Conservation (phyloP, 2,888 invertebrate species). For the Beris chalybata region DNA sequence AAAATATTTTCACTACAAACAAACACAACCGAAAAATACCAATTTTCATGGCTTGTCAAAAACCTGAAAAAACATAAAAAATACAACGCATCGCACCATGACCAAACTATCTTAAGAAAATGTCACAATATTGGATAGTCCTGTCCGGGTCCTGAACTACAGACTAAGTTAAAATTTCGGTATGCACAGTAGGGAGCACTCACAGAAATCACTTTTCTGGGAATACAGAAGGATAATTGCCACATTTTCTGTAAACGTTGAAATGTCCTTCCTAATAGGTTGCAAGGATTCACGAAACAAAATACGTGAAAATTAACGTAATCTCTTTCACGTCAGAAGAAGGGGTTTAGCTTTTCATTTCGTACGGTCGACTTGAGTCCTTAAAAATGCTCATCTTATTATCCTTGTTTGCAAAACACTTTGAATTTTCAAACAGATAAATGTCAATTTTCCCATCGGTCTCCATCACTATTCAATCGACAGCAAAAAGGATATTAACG, state of each 20-base stretch:
- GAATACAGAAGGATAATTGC: conserved; percentile 7
- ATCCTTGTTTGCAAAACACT: conserved; percentile 18
- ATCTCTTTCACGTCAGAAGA: conserved; percentile 9
- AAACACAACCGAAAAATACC: conserved; percentile 7
- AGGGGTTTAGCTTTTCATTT: conserved; percentile 9
- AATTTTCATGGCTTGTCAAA: conserved; percentile 11
- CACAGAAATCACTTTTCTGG: neutral
- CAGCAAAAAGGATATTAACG: conserved; percentile 31
- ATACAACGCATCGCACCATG: neutral
- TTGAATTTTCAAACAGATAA: conserved; percentile 4
- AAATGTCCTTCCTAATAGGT: conserved; percentile 8
- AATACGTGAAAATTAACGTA: conserved; percentile 17
- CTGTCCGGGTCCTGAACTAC: no score
- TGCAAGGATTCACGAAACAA: neutral
- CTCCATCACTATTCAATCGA: conserved; percentile 19
- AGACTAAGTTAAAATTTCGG: conserved; percentile 7
- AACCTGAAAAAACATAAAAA: neutral
- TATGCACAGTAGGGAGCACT: conserved; percentile 24
- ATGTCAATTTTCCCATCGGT: conserved; percentile 22
- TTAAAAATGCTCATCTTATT: no score
- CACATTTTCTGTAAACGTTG: no score
- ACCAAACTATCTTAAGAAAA: conserved; percentile 5
- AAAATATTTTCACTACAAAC: conserved; percentile 24
- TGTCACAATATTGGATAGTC: conserved; percentile 3
- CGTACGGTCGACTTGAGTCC: no score